Percentiles rank a stretch among this genome's conserved stretches.
Evolutionary conservation across 2,888 invertebrate species (phyloP).

Genomic region (Synanthedon vespiformis): DNA sequence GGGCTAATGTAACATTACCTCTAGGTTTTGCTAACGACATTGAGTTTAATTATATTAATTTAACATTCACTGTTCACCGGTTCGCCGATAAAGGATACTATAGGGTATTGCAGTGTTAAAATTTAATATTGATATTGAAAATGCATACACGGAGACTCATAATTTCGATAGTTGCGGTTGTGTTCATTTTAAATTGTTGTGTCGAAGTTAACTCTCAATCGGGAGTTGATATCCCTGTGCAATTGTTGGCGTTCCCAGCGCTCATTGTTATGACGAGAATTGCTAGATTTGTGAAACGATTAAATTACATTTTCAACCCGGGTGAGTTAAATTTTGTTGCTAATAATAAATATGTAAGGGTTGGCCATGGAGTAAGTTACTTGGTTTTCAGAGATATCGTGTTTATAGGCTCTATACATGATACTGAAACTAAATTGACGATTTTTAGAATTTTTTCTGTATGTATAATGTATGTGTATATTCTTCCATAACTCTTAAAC

Average conservation of each 20-base stretch:
- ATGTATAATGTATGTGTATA: too few species aligned
- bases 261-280: conserved; percentile 7
- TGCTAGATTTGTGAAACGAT: conserved; percentile 6
- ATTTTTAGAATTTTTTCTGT: too few species aligned
- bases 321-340: conserved; percentile 5
- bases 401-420: too few species aligned
- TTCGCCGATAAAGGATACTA: not conserved
- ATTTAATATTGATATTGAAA: not conserved
- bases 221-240: conserved; percentile 8
- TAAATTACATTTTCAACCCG: conserved; percentile 6
- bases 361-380: too few species aligned
- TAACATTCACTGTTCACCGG: conserved; percentile 1
- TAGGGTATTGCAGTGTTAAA: not conserved
- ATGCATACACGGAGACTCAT: not conserved
- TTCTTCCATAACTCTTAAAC: too few species aligned
- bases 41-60: not conserved
- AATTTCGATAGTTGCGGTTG: conserved; percentile 1
- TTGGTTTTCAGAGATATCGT: too few species aligned
- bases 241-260: conserved; percentile 8
- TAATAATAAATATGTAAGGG: too few species aligned
- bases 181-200: conserved; percentile 4
- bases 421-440: too few species aligned
- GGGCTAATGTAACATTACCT: not conserved
- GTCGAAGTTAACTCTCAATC: conserved; percentile 6
- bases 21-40: conserved; percentile 4